Evolutionary conservation across 2,797 vertebrate genomes (phyloP), one percentile per base, ranked within the genome.

Genomic region (Notolepis coatsorum): DNA sequence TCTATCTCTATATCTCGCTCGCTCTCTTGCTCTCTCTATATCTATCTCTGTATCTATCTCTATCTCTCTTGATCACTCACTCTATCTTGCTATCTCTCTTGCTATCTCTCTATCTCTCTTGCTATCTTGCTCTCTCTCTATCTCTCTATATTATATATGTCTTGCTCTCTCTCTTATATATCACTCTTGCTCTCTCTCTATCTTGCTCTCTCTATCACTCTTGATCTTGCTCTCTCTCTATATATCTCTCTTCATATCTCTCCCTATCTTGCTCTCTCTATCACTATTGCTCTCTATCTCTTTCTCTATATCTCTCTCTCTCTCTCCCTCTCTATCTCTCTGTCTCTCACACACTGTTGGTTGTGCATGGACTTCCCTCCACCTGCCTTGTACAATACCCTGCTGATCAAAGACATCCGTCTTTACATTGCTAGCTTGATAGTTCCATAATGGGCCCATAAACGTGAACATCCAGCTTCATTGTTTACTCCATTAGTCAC

Each of bases 401-500:
- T 21, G 5, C 72, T 81, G 87, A 89, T 86, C 84, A 85, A 75
- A 85, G 64, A 65, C 84, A 87, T 89, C 87, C 62, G 60, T 86
- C 85, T 87, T 67, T 75, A 52, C 75, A 52, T 42, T 71, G 63
- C 77, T 42, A 65, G 71, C 62, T 84, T 84, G 84, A 84, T 85
- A 57, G 76, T 43, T 53, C 68, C 72, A 63, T 89, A 84, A 89
- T 85, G 79, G 84, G 58, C 61, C 67, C 84, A 81, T 87, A 85
- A n/a, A 86, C 81, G 47, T 66, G 72, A 84, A 84, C 87, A 85
- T 85, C 85, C 54, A 28, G 52, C 78, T 64, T 81, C 75, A 85
- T 88, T 88, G 85, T 89, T 89, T 88, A 85, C 35, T 41, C 85
- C 81, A 84, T 89, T 89, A 88, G 87, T 88, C 87, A 86, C 82